A percentile compares a stretch with the other conserved stretches of the same genome.
Evolutionary conservation across 2,888 invertebrate genomes (phyloP).

Genomic region (Chelonus formosanus): DNA sequence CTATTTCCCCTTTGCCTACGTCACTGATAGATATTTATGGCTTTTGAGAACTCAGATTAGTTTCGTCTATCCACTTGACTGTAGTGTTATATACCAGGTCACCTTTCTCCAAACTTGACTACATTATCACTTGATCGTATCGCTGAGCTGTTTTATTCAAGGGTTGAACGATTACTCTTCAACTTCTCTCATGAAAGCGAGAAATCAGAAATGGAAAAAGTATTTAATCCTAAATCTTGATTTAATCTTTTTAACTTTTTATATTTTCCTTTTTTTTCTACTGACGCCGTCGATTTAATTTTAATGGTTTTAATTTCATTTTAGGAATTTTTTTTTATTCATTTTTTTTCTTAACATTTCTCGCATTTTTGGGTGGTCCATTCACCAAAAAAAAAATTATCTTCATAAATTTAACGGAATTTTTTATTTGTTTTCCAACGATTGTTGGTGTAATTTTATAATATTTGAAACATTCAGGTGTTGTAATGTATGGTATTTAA

Average conservation of each 20-base stretch:
- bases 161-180: constrained; percentile 12
- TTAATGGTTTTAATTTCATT: no score
- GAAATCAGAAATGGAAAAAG: constrained; percentile 2
- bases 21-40: constrained; percentile 41
- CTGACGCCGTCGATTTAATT: no score
- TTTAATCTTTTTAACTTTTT: not conserved
- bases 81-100: no score
- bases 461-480: no score
- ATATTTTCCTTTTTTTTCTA: not conserved
- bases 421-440: no score
- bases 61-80: not conserved
- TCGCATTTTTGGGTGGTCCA: no score
- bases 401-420: no score
- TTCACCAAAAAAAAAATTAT: no score
- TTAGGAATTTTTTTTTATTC: no score
- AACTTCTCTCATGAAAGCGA: not conserved
- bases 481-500: no score
- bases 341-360: no score
- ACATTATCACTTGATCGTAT: constrained; percentile 18
- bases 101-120: not conserved
- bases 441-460: no score
- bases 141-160: constrained; percentile 16
- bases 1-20: constrained; percentile 25
- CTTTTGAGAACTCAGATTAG: constrained; percentile 36
- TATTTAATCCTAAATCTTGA: not conserved